Base-by-base conservation (phyloP, 2,888 invertebrate species). In the Eristalis intricaria region DNA sequence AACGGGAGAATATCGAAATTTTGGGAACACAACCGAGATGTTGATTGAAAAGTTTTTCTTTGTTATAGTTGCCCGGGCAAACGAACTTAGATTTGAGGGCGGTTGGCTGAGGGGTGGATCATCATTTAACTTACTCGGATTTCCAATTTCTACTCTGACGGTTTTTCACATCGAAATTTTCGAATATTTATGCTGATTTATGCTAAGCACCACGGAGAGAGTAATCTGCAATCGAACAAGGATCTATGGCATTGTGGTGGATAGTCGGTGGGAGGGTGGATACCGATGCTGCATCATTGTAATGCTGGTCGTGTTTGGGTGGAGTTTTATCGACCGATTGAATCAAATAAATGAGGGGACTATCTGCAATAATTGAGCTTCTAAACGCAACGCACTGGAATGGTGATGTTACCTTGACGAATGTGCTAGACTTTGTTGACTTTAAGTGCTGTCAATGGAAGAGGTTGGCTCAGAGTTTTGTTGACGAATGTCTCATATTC, bases 11-110 rank as follows among this genome's bases (percentile, higher is more conserved):
- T 68, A 61, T 68, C 60, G 60, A 83, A 78, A 78, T 75, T 75
- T 56, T 11, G 43, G 66, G 22, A 82, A 74, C 70, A 81, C 65
- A 65, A 78, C 61, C 69, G 50, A 50, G 56, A 75, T 78, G 82
- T 75, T 83, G 86, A 86, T 86, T 86, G 86, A 86, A 83, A 86
- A 86, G 86, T 86, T 86, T 50, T 83, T 82, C 77, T 77, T 78
- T 75, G 77, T 81, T 85, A 70, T 76, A 80, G 70, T 78, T 83
- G 65, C 56, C 50, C 64, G 50, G 56, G 19, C 50, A 40, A 65
- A 68, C 23, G 50, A 26, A 73, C 26, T 19, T 29, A 22, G 29
- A 11, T 29, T 22, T 61, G 26, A 23, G 10, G 8, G 23, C 11
- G 32, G 4, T 13, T 22, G 8, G 29, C 10, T 29, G 23, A 22